Conservation (phyloP, 2,888 invertebrate species). For the Brachyopa scutellaris region DNA sequence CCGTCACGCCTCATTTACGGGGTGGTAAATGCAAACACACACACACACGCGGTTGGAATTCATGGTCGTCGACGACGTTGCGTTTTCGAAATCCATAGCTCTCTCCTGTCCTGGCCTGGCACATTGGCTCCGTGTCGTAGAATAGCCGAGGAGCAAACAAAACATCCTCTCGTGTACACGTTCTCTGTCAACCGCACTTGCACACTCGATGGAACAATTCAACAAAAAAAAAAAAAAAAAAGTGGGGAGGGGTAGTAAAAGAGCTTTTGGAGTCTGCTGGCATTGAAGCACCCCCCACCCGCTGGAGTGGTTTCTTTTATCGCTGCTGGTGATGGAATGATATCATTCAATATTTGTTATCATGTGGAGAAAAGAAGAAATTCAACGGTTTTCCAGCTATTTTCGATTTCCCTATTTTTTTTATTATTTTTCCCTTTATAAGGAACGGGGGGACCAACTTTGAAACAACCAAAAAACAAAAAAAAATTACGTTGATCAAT, state of each 20-base stretch:
- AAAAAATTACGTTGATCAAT: slow-evolving; percentile 60
- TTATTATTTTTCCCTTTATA: slow-evolving; percentile 29
- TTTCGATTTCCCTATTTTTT: slow-evolving; percentile 51
- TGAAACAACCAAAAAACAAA: too few relatives aligned
- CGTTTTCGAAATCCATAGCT: slow-evolving; percentile 34
- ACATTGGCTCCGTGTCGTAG: slow-evolving; percentile 20
- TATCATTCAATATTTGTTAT: slow-evolving; percentile 72
- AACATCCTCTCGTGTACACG: slow-evolving; percentile 65
- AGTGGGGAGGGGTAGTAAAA: slow-evolving; percentile 25
- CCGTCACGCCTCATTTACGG: slow-evolving; percentile 62
- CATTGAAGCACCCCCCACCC: slow-evolving; percentile 7
- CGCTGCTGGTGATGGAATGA: slow-evolving; percentile 61
- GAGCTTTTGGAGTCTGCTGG: slow-evolving; percentile 59
- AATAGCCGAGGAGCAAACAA: slow-evolving; percentile 60
- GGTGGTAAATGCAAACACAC: slow-evolving; percentile 52
- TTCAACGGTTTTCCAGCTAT: slow-evolving; percentile 60
- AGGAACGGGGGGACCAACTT: background rate
- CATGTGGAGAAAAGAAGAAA: slow-evolving; percentile 38
- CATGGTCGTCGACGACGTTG: slow-evolving; percentile 38
- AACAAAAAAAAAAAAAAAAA: slow-evolving; percentile 11
- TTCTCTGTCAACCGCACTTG: slow-evolving; percentile 70
- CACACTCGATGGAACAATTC: slow-evolving; percentile 69
- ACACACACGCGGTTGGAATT: background rate
- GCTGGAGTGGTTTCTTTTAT: too few relatives aligned
- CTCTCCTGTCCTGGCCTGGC: slow-evolving; percentile 3